These are phyloP conservation scores for Athene cunicularia DNA, from an alignment of 2,113 vertebrate genomes.

Conservation along the genomic window DNA sequence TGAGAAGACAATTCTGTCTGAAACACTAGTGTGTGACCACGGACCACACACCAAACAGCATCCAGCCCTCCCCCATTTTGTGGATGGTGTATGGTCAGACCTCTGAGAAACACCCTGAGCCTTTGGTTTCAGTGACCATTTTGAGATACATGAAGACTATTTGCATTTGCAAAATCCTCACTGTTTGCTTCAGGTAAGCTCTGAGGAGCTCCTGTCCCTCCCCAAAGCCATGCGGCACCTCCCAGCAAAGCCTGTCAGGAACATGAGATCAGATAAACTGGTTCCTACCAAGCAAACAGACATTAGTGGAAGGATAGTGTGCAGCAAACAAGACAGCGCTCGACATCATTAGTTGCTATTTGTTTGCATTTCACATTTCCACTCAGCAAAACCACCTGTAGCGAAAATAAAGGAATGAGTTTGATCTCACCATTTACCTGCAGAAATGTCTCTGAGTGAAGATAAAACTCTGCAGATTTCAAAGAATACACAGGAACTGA, in stretches of 20 bases:
- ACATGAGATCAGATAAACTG: not conserved
- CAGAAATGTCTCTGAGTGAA: not conserved
- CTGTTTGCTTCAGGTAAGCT: not conserved
- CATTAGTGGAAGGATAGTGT: not conserved
- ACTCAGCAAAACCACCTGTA: not conserved
- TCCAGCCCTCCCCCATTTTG: accelerated
- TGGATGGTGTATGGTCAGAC: accelerated
- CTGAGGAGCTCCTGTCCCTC: not conserved
- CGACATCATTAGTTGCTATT: not conserved
- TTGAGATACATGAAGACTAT: not conserved
- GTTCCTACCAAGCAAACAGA: not conserved
- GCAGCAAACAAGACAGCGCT: not conserved
- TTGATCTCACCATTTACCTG: not conserved
- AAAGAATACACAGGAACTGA: not conserved
- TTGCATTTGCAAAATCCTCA: not conserved
- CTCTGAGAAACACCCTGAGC: not conserved
- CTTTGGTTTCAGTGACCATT: not conserved
- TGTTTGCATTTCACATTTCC: not conserved
- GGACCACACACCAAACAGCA: not conserved
- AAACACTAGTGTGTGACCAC: accelerated
- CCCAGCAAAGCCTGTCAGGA: not conserved
- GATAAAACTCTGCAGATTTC: not conserved
- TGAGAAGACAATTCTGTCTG: not conserved
- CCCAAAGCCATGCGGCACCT: not conserved
- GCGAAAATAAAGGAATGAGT: not conserved